Percentiles rank a stretch among this genome's conserved stretches.
These are phyloP conservation scores for Psittacula derbiana DNA, from an alignment of 2,797 vertebrate species.

Conservation along the genomic window DNA sequence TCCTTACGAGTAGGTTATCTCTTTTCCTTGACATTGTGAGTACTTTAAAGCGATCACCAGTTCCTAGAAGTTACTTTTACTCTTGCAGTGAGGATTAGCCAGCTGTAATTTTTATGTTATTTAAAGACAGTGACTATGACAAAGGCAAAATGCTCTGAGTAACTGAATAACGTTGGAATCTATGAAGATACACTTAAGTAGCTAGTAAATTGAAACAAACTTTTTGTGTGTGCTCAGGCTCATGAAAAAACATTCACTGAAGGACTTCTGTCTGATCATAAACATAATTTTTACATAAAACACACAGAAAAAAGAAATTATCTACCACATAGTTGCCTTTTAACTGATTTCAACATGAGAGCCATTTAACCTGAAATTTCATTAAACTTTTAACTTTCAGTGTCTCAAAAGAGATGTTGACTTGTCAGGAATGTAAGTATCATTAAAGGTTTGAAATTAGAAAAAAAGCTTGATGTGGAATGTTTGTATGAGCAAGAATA, in stretches of 20 bases:
- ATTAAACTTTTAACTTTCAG: not conserved
- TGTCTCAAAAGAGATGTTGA: not conserved
- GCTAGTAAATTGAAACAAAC: not conserved
- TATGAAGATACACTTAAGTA: not conserved
- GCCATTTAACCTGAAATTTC: not conserved
- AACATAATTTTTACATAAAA: not conserved
- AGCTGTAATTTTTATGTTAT: not conserved
- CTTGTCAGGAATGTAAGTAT: not conserved
- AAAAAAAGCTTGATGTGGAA: not conserved
- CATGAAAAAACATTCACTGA: not conserved
- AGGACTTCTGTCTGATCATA: not conserved
- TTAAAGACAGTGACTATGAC: not conserved
- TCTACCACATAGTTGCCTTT: not conserved
- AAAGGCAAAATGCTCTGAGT: not conserved
- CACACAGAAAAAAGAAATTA: not conserved
- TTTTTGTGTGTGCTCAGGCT: not conserved
- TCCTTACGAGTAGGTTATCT: not conserved
- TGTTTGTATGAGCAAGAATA: not conserved
- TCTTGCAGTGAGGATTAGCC: not conserved
- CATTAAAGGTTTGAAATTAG: not conserved
- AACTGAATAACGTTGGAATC: not conserved
- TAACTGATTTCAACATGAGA: not conserved
- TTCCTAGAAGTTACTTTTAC: not conserved
- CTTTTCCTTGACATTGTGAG: not conserved
- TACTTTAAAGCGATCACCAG: not conserved